Evolutionary conservation across 2,797 vertebrate species (phyloP).

Genomic region (Spea hammondii): DNA sequence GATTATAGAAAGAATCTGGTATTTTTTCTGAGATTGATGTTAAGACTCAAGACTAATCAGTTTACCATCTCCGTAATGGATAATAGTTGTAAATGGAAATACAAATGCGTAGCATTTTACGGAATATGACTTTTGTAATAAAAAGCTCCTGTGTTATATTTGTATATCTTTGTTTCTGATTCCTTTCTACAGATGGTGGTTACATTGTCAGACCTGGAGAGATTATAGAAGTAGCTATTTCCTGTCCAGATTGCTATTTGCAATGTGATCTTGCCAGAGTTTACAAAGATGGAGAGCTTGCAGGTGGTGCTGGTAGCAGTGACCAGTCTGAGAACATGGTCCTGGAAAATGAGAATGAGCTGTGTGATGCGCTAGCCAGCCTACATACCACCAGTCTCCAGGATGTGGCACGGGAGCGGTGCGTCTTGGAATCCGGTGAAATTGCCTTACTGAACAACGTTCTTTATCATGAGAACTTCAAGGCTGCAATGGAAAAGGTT

Average conservation of each 20-base stretch:
- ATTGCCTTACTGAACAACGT: constrained; percentile 87
- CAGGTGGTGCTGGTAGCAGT: constrained; percentile 60
- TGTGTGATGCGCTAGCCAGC: constrained; percentile 85
- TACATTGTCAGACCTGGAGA: constrained; percentile 76
- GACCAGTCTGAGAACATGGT: constrained; percentile 40
- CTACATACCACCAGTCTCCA: constrained; percentile 78
- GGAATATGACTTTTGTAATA: too few relatives aligned
- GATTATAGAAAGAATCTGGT: too few relatives aligned
- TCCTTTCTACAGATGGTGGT: constrained; percentile 61
- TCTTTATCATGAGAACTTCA: constrained; percentile 82
- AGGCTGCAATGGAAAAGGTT: constrained; percentile 78
- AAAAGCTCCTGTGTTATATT: neutral
- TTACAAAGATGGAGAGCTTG: constrained; percentile 63
- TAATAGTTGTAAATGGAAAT: too few relatives aligned
- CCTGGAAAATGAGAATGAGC: constrained; percentile 79
- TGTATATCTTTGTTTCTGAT: neutral
- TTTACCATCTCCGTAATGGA: too few relatives aligned
- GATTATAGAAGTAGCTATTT: constrained; percentile 82
- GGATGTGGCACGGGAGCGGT: constrained; percentile 61
- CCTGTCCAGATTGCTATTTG: constrained; percentile 86
- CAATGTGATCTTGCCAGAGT: constrained; percentile 79
- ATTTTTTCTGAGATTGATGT: too few relatives aligned
- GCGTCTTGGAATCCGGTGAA: constrained; percentile 85
- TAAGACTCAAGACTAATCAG: too few relatives aligned
- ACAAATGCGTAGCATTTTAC: too few relatives aligned